Evolutionary conservation across 2,797 vertebrate species (phyloP), one percentile per base, ranked within the genome.

Genomic region (Cyprinodon diabolis): DNA sequence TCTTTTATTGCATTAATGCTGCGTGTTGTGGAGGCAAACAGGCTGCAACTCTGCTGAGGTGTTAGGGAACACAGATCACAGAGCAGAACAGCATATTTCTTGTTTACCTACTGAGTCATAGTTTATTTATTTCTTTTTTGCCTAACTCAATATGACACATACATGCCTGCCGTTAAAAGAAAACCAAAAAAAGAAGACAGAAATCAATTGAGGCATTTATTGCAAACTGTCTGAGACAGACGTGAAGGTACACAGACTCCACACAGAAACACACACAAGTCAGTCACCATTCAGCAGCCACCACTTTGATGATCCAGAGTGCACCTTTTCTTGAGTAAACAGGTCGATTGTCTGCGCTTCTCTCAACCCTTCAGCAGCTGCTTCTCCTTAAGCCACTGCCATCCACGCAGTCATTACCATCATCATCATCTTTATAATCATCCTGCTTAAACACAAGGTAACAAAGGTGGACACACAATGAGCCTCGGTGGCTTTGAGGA

Each of bases 241-340:
- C 47, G 52, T 37, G 52, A 58, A 72, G 66, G 30, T 66, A 68
- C 57, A 72, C 63, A 79, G 74, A 69, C 55, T 45, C 2, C 30
- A 11, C 23, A 84, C 71, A 72, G 74, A 60, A 63, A 60, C 21
- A 72, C 80, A 74, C 7, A 1, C 72, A 68, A 60, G 74, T 78
- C 83, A 71, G 63, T 75, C 30, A 4, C 81, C 87, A 89, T 91
- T 91, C 85, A 90, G 74, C 88, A 81, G 83, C 80, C 79, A 37
- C 78, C 90, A 91, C 91, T 90, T 89, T 91, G 89, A 91, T 90
- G 84, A 77, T 87, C 71, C 85, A 76, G 37, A 83, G 83, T 81
- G 85, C 82, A 86, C 89, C 87, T 93, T 93, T 91, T 93, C 91
- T 91, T 92, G 84, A 90, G 92, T 86, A 91, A 94, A 94, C 93